phyloP scores from a whole-genome alignment of 2,113 vertebrate genomes.

The Spheniscus mendiculus region DNA sequence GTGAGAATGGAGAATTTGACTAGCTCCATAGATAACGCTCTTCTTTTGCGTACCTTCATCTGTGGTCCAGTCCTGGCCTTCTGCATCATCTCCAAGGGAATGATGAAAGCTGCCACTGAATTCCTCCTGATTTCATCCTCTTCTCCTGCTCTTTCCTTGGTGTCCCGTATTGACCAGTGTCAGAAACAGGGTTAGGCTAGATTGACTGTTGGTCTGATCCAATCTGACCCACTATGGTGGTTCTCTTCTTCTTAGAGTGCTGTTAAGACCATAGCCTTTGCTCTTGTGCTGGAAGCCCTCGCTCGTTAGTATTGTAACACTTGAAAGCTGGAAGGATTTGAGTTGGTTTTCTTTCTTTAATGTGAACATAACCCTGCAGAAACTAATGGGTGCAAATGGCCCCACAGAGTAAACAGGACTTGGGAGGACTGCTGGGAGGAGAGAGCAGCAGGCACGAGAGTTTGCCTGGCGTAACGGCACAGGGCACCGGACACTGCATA shows the following conservation, averaged over 20 bases:
- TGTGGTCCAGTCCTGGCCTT: background rate
- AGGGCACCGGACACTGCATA: background rate
- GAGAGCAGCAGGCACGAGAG: background rate
- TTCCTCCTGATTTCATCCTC: background rate
- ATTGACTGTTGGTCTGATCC: no score
- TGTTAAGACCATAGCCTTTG: no score
- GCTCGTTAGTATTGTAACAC: fast-evolving
- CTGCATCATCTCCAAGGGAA: background rate
- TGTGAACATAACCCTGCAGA: background rate
- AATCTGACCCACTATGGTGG: no score
- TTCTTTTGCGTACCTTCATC: fast-evolving
- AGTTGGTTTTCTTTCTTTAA: background rate
- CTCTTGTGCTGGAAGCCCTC: background rate
- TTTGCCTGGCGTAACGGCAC: background rate
- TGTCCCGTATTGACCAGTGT: background rate
- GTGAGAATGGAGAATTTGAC: background rate
- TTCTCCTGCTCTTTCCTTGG: background rate
- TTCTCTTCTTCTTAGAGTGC: no score
- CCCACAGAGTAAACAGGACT: background rate
- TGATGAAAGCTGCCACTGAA: background rate
- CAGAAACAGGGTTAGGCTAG: background rate
- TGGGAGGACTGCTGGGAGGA: background rate
- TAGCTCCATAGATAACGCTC: background rate
- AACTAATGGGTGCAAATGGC: background rate
- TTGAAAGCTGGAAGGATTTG: background rate